Evolutionary conservation across 30 jellyfish, hydroid and myxozoan genomes (phyloP), one percentile per base, ranked within the genome.

Genomic region (Aurelia coerulea): DNA sequence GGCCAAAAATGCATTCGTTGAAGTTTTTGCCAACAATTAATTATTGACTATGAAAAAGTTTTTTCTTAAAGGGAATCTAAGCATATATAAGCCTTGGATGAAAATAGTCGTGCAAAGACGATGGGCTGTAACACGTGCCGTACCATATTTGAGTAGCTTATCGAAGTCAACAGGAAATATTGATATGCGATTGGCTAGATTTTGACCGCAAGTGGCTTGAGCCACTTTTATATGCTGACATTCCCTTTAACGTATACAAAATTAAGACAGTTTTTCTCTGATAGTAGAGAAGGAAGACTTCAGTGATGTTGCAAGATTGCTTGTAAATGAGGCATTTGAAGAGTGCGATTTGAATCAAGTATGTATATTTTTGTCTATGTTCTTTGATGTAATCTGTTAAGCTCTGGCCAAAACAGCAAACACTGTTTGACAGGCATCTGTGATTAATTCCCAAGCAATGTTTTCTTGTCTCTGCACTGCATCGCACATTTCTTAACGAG

Each of bases 251-350:
- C 19, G 69, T 62, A 3, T 10, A 12, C 0, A 13, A 62, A 7
- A 18, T 18, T 31, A 10, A 23, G 0, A 46, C 53, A 10, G 5
- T 65, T 13, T 5, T 1, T n/a, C 19, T 65, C 42, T 14, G 3
- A 23, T 6, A 23, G 6, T 42, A 77, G 87, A 62, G 42, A 10
- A 35, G 10, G 86, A 73, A 15, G 92, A 83, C 62, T 83, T 83
- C 46, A 71, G 79, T 32, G 92, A 83, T 11, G 74, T 76, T 5
- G 92, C 92, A 52, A 83, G 73, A 73, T 65, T 83, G 7, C 86
- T 83, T 4, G 92, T 83, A 14, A 75, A 83, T 51, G 92, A 83
- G 42, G 92, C 92, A 10, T 83, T 83, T 62, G 92, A 83, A 83
- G 92, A 69, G 42, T 83, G 92, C 51, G 92, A 83, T 62, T 39